Percentiles rank a stretch among this genome's conserved stretches.
These are phyloP conservation scores for Drepanosiphum platanoidis DNA, from an alignment of 2,888 invertebrate genomes.

Conservation along the genomic window DNA sequence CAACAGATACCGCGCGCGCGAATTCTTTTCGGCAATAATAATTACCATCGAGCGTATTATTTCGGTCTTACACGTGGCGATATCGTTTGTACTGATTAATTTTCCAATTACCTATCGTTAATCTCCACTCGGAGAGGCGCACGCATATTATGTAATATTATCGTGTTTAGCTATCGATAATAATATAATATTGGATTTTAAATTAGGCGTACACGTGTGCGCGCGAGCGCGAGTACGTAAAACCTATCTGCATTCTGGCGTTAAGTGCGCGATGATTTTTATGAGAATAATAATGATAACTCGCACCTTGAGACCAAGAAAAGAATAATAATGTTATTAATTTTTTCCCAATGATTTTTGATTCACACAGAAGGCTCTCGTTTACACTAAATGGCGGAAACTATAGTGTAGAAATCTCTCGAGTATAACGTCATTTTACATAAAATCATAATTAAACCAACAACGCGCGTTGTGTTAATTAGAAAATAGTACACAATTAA, in stretches of 20 bases:
- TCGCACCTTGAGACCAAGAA: constrained; percentile 22
- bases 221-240: background rate
- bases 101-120: no score
- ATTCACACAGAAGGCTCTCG: constrained; percentile 58
- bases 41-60: no score
- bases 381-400: constrained; percentile 52
- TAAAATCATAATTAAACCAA: constrained; percentile 41
- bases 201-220: background rate
- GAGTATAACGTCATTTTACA: constrained; percentile 51
- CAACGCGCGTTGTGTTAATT: constrained; percentile 10
- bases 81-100: no score
- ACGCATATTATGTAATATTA: no score
- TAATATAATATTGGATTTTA: background rate
- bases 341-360: constrained; percentile 48
- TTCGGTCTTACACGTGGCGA: no score
- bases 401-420: constrained; percentile 43
- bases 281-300: constrained; percentile 2
- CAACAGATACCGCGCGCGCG: no score
- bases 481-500: constrained; percentile 44
- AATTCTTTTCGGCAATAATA: no score
- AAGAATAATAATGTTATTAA: background rate
- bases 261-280: background rate
- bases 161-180: background rate
- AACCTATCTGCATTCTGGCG: background rate
- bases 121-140: no score